Conservation (phyloP, 1,140 invertebrate species). For the Hypsibius dujardini region DNA sequence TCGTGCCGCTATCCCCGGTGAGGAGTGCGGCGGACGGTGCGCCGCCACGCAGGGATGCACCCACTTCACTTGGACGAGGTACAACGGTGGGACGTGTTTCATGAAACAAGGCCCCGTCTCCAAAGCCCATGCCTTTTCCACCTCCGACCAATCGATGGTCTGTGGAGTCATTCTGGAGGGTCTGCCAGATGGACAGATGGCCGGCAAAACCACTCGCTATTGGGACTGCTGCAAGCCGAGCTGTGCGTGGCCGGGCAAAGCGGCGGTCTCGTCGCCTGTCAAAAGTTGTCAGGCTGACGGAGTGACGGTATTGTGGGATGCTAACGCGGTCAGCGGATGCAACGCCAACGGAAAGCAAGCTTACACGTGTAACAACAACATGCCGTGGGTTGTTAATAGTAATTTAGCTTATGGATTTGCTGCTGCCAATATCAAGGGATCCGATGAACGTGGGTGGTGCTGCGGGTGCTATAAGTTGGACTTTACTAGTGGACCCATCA, state of each 20-base stretch:
- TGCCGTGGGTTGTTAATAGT: neutral
- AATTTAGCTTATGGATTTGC: constrained; percentile 5
- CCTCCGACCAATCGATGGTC: constrained; percentile 11
- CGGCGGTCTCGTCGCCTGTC: neutral
- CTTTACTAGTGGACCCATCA: constrained; percentile 6
- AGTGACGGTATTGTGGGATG: neutral
- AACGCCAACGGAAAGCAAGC: neutral
- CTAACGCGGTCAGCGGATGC: neutral
- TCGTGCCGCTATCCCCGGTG: neutral
- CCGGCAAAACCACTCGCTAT: neutral
- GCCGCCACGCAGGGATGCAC: constrained; percentile 18
- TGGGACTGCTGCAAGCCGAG: neutral
- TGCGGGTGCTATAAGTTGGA: constrained; percentile 7
- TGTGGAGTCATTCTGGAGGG: constrained; percentile 20
- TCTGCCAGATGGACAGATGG: neutral
- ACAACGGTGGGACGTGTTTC: constrained; percentile 13
- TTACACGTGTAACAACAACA: neutral
- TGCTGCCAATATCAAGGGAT: constrained; percentile 3
- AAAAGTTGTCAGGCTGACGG: neutral
- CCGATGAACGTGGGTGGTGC: neutral
- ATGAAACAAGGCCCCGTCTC: constrained; percentile 17
- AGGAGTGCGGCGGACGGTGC: constrained; percentile 17
- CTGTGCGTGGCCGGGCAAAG: constrained; percentile 3
- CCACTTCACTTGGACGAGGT: constrained; percentile 20
- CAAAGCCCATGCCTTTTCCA: neutral